Base-by-base conservation (phyloP, 2,113 vertebrate genomes). In the Lepisosteus oculatus region DNA sequence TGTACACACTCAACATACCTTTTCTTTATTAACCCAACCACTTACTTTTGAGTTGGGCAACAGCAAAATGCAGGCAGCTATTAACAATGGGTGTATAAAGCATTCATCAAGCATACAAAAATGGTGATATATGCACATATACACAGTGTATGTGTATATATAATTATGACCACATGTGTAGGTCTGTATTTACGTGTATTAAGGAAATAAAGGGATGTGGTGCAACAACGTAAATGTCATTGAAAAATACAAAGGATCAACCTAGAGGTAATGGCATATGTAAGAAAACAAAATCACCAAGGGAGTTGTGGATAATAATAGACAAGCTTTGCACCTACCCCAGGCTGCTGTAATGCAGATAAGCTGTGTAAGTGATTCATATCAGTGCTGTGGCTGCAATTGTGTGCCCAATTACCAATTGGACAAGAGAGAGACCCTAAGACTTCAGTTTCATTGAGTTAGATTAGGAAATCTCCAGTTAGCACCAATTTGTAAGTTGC, bases 381-480 rank as follows among this genome's bases (percentile, higher is more conserved):
- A 89, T 85, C 88, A 90, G 93, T 90, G 74, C 89, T 92, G 88
- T 90, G 87, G 89, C 88, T 81, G 87, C 91, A 89, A 91, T 93
- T 93, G 85, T 88, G 93, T 93, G 92, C 90, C 95, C 94, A 95
- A 95, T 97, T 96, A 97, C 90, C 87, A 91, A 92, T 91, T 95
- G 91, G 29, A 29, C 29, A 29, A 29, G 29, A 92, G 91, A 92
- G 90, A 89, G 90, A 93, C 93, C 92, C 92, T 88, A 88, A 91
- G 95, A 95, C 93, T 87, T 92, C 87, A 88, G 88, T 91, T 93
- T 93, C 91, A 89, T 87, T 84, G 90, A 93, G 89, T 95, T 91
- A 92, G 91, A 93, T 92, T 93, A 93, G 93, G 94, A 95, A 94
- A 95, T 95, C 90, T 95, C 93, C 94, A 95, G 95, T 97, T 96